Percentiles rank a stretch among this genome's conserved stretches.
Evolutionary conservation across 2,888 invertebrate genomes (phyloP).

Genomic region (Gortyna flavago): DNA sequence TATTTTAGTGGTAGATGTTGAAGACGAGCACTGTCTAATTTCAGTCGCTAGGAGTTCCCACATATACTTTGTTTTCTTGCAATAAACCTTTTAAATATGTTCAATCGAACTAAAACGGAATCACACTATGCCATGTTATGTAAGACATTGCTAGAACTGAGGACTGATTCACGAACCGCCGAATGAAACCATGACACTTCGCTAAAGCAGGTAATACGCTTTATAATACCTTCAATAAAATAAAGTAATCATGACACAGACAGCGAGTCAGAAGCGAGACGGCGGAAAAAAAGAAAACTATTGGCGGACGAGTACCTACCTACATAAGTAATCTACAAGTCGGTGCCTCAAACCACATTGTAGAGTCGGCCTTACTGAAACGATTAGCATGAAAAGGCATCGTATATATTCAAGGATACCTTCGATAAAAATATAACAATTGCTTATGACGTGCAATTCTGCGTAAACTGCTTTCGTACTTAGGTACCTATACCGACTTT

Average conservation of each 20-base stretch:
- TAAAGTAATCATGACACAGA: neutral
- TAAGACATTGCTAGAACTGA: neutral
- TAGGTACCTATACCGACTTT: neutral
- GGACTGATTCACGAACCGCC: neutral
- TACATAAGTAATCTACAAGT: neutral
- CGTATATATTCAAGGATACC: slow-evolving; percentile 5
- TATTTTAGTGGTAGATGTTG: no score
- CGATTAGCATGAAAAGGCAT: slow-evolving; percentile 5
- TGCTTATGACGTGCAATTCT: slow-evolving; percentile 3
- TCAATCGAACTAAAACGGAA: neutral
- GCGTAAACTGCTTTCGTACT: neutral
- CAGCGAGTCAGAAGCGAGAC: neutral
- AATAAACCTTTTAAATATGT: no score
- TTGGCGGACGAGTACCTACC: neutral
- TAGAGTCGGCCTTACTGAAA: neutral
- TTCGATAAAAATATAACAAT: slow-evolving; percentile 15
- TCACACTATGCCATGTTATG: neutral
- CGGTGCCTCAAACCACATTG: neutral
- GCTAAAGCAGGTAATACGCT: no score
- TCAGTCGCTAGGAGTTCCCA: neutral
- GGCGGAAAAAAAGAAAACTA: neutral
- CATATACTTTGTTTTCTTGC: neutral
- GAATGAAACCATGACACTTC: neutral
- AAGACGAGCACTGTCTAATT: neutral
- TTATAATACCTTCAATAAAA: neutral